Base-by-base conservation (phyloP, 1,140 invertebrate genomes). In the Akabosia matsudoensis region DNA sequence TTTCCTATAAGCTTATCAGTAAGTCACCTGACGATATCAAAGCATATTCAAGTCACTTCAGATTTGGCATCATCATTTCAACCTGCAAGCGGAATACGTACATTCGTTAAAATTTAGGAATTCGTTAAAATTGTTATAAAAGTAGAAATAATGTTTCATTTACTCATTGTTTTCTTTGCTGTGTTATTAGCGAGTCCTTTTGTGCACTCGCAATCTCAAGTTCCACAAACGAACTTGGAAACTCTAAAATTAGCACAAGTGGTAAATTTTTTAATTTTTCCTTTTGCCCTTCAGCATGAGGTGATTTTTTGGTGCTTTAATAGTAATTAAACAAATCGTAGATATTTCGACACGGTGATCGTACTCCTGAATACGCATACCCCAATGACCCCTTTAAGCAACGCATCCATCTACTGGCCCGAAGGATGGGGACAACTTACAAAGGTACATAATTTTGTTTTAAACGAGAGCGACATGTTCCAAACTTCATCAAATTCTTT, bases 351-450 rank as follows among this genome's bases (percentile, higher is more conserved):
- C 94, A 96, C 87, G 94, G 94, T 33, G 93, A 95, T 82, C 87
- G 94, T 78, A 92, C 91, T 30, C 93, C 93, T 0, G 84, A 92
- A 1, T 82, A 88, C 64, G 85, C 89, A 0, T 96, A 93, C 83
- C 91, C 92, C 0, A 92, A 85, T 30, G 94, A 96, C 86, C 92
- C 91, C 0, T 91, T 91, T 82, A 86, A n/a, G 86, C 28, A 88
- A 91, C 82, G 84, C 86, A 74, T 88, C 87, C 13, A 75, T 64
- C 22, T 95, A n/a, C n/a, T n/a, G 93, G 93, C 89, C 91, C 4
- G 89, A 89, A 28, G 91, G 90, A 77, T 92, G 90, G 85, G 92
- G 92, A 13, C 89, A 94, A 82, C 84, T 96, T 26, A 95, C 93
- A 0, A 90, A 92, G 84, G 91, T 92, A 85, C 88, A 82, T 71